Evolutionary conservation across 2,888 invertebrate genomes (phyloP), one percentile per base, ranked within the genome.

Genomic region (Danaus chrysippus): DNA sequence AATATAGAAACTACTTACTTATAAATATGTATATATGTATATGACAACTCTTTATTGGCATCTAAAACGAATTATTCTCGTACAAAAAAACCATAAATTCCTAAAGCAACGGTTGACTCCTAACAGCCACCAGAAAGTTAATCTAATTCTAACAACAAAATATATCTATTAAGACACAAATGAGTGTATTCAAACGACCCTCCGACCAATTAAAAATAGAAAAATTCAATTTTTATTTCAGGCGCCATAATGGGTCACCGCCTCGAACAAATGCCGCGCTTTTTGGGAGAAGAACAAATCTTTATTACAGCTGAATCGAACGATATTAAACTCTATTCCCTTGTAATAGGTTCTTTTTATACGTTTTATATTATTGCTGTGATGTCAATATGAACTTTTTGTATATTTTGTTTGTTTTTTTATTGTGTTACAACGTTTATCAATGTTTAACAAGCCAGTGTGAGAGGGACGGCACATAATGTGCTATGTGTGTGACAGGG

Each of bases 241-340:
- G 73, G 75, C 78, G 84, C 83, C 87, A 87, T 87, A 86, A 86
- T 87, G 85, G 79, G 84, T 77, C 81, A 79, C 86, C 90, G 90
- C 90, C 89, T 87, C 82, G 82, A 79, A 86, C 90, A 89, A 90
- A 89, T 90, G 90, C 84, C 82, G 81, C 79, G 82, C 79, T 78
- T 79, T 77, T 73, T 76, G 69, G 64, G 70, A 72, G 62, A 61
- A 68, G 52, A 46, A 59, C 77, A 68, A 77, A 41, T 1, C 61
- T 69, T n/a, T 67, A 15, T 53, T 44, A 19, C 17, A 61, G 1
- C 34, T 3, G 2, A 8, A 54, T 34, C 57, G 61, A 1, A 34
- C 54, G 1, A 81, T 61, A 73, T 61, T 70, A 1, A 53, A n/a
- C 77, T 58, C 65, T 81, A 79, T 23, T 0, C 0, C 1, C 3